Evolutionary conservation across 53 echinoderm and acorn worm genomes (phyloP), one percentile per base, ranked within the genome.

Genomic region (Paelopatides confundens): DNA sequence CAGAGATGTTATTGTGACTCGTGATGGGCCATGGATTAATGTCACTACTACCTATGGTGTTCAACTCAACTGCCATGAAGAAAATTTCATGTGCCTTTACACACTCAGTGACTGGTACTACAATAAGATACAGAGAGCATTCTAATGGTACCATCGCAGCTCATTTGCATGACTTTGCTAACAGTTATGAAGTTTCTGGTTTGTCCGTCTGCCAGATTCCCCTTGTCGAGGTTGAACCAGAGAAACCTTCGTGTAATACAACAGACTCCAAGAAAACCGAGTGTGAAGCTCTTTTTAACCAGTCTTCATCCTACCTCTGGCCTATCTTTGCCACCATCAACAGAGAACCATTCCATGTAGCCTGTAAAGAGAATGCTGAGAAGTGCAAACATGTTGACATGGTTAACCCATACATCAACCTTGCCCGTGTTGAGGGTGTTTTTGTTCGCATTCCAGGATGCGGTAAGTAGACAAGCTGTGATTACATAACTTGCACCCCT

Each of bases 81-180:
- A 82, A 21, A 81, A 88, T 85, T 91, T 89, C 90, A 35, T 94
- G 35, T 99, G 99, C 85, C 81, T 89, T 40, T 67, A 95, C 89
- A 91, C 87, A n/a, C 88, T 95, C n/a, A 99, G 99, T 76, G 92
- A 90, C 31, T 99, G 99, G 99, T 99, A 99, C 90, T 94, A 94
- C 71, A 90, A 91, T 90, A 94, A 95, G 91, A 94, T 95, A 38
- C 99, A 92, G 24, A 8, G 95, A 99, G 52, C 58, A 89, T 46
- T 76, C 82, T 71, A 95, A 92, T 46, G 95, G 95, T 26, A 67
- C 76, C 32, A 89, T 90, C 30, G 88, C 95, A 18, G 68, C 82
- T 28, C 81, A 70, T 74, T 12, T 94, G 21, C 62, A 77, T 21
- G 95, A 94, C 52, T 95, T 93, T 38, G 63, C 89, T 74, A 91